Base-by-base conservation (phyloP, 1,140 invertebrate species). In the Drosophila bifasciata region DNA sequence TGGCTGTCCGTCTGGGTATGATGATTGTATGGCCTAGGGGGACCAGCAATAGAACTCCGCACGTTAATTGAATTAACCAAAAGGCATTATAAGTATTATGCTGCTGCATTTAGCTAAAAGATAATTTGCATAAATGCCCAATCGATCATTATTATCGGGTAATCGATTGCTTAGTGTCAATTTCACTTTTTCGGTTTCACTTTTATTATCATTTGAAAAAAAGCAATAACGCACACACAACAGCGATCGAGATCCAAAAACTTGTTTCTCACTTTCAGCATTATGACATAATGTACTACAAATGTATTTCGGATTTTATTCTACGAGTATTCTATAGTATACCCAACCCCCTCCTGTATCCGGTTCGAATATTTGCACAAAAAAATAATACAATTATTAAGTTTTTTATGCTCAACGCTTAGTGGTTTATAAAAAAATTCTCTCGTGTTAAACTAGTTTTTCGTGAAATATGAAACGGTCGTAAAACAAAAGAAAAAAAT, bases 101-200 rank as follows among this genome's bases (percentile, higher is more conserved):
- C 53, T 68, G 81, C 81, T 86, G 81, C 81, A 85, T 85, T 85
- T 80, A 81, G 71, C 43, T 5, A 58, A 36, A 59, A 56, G 56
- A 68, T 57, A 84, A 86, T 85, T 86, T 86, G 61, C 83, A 86
- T 81, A 73, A 62, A 59, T 61, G 44, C 58, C 58, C 59, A 76
- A 85, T 86, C 74, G 75, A 86, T 86, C 81, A 86, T 81, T 81
- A 81, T 86, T 78, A 88, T 69, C 73, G 56, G 52, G 72, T 51
- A 58, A 52, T 60, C 43, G 58, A 72, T 60, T 57, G 40, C 32
- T 40, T 59, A 59, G 36, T 61, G 53, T 51, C 60, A 85, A 88
- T 86, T 86, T 86, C 78, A 81, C 78, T 86, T 85, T 85, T 85
- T 85, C 48, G 64, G 81, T 85, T 85, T 85, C 81, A 86, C 81